phyloP scores from a whole-genome alignment of 2,797 vertebrate species.

The Hapalemur alaotrensis region DNA sequence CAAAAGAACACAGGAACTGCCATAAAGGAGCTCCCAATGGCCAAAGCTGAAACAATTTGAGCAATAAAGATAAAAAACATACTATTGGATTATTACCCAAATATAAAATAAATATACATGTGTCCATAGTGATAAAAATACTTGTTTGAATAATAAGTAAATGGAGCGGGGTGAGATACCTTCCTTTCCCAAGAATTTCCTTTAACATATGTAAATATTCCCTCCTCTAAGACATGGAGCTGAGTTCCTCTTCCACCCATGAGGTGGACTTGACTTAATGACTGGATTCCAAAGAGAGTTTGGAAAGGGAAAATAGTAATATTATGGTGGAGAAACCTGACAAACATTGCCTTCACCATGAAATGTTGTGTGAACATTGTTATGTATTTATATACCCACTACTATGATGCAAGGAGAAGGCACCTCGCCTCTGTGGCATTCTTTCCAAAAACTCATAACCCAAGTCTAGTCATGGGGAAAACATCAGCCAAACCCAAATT shows the following conservation, averaged over 20 bases:
- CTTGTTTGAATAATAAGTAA: background rate
- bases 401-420: background rate
- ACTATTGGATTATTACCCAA: background rate
- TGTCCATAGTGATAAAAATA: background rate
- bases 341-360: background rate
- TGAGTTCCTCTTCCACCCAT: background rate
- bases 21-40: background rate
- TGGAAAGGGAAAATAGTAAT: background rate
- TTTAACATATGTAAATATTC: background rate
- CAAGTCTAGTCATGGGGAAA: background rate
- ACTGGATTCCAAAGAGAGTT: background rate
- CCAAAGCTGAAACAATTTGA: background rate
- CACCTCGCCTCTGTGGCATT: background rate
- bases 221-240: background rate
- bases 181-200: background rate
- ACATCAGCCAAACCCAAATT: background rate
- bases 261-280: background rate
- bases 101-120: background rate
- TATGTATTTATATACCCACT: background rate
- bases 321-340: background rate
- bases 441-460: background rate
- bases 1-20: background rate
- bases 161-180: background rate
- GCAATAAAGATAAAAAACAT: background rate
- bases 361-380: background rate